Evolutionary conservation across 92 coral and sea anemone species (phyloP), one percentile per base, ranked within the genome.

Genomic region (Epizoanthus rinbou): DNA sequence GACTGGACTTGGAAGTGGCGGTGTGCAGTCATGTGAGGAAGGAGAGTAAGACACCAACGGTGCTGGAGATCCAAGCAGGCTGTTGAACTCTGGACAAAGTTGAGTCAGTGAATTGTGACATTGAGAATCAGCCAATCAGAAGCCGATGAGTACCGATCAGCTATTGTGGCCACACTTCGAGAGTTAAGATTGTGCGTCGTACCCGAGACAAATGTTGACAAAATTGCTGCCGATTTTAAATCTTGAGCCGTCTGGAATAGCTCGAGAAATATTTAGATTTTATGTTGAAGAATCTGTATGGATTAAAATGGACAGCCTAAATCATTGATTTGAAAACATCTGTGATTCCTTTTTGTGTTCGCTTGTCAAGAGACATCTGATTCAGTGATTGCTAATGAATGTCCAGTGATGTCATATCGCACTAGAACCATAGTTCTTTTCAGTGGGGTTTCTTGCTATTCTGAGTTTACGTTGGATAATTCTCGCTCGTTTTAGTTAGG

Each of bases 211-310:
- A 37, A 59, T 28, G 13, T 10, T 39, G 57, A 78, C 57, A 62
- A 78, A 60, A 63, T 43, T 39, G 35, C 54, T 24, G 28, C 41
- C 22, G 71, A 63, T 11, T 60, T 62, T 78, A 35, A 6, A 37
- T 37, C 37, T 69, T 62, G 82, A 35, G 52, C 72, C 45, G 21
- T 78, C 82, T 16, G 70, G 82, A 47, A 78, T 78, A 78, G 82
- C 50, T 78, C 57, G 15, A 39, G 69, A 43, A 17, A 41, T 63
- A 78, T 21, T 62, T n/a, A 45, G 31, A n/a, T 21, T 71, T 68
- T 71, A 45, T 45, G 57, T 71, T 47, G 45, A 33, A 62, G 11
- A 78, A 43, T 16, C 28, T 76, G 69, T 58, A 24, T 76, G 69
- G 45, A 76, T 4, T 31, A 39, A 65, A 28, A 31, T 50, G 45